A percentile compares a stretch with the other conserved stretches of the same genome.
phyloP scores from a whole-genome alignment of 2,113 vertebrate genomes.

The Gobio gobio region DNA sequence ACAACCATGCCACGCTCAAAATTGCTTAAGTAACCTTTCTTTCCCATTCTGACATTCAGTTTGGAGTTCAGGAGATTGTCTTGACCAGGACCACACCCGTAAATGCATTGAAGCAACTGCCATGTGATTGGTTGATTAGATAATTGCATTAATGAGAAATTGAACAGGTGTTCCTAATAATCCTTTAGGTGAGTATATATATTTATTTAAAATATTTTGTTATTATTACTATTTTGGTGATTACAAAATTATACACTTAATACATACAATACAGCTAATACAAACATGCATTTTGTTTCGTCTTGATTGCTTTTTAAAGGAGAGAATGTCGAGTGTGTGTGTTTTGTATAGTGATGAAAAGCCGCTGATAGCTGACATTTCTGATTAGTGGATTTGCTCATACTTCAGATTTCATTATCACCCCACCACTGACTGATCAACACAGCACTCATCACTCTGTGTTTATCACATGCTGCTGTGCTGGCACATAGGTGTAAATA shows the following conservation, averaged over 20 bases:
- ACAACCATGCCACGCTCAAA: too few relatives aligned
- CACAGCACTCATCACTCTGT: constrained; percentile 40
- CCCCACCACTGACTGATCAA: constrained; percentile 44
- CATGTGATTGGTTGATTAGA: too few relatives aligned
- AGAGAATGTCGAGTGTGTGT: not conserved
- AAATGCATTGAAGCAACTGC: too few relatives aligned
- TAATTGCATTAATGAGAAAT: too few relatives aligned
- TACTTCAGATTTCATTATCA: constrained; percentile 43
- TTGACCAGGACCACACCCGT: too few relatives aligned
- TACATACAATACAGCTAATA: constrained; percentile 16
- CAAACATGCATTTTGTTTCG: constrained; percentile 17
- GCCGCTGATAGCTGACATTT: constrained; percentile 34
- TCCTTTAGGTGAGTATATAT: too few relatives aligned
- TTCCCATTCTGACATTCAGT: too few relatives aligned
- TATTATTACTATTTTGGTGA: too few relatives aligned
- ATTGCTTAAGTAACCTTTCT: too few relatives aligned
- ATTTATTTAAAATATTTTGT: too few relatives aligned
- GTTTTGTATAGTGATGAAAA: constrained; percentile 1
- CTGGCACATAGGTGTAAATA: constrained; percentile 30
- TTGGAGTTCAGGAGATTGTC: too few relatives aligned
- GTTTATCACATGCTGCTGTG: constrained; percentile 33
- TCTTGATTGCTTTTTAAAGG: constrained; percentile 24
- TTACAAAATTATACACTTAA: not conserved
- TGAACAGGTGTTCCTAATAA: too few relatives aligned
- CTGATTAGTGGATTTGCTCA: constrained; percentile 32